A percentile compares a stretch with the other conserved stretches of the same genome.
These are phyloP conservation scores for Lumbricus terrestris DNA, from an alignment of 2,888 invertebrate species.

Conservation along the genomic window DNA sequence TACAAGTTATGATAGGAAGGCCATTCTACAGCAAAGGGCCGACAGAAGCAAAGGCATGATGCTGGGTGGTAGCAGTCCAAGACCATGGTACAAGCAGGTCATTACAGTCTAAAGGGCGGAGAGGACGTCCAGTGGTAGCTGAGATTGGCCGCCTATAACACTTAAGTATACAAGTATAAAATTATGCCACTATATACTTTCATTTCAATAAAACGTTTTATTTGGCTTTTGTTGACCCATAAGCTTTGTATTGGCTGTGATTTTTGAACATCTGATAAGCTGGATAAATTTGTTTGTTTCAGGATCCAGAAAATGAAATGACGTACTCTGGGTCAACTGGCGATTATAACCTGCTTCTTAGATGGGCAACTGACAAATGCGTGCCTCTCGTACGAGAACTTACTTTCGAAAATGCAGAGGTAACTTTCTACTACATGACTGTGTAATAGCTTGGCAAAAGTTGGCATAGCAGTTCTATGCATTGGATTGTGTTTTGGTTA, in stretches of 20 bases:
- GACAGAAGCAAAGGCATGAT: no score
- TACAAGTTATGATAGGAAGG: no score
- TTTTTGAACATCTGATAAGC: neutral
- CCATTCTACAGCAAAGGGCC: no score
- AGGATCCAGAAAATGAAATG: slow-evolving; percentile 47
- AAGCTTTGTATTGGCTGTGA: neutral
- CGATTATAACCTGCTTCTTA: slow-evolving; percentile 70
- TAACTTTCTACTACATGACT: slow-evolving; percentile 37
- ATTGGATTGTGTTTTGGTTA: neutral
- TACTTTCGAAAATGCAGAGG: slow-evolving; percentile 98
- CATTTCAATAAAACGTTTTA: no score
- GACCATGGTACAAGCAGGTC: no score
- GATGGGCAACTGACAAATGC: slow-evolving; percentile 89
- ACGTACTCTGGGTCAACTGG: slow-evolving; percentile 46
- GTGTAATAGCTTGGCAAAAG: neutral
- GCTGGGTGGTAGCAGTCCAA: no score
- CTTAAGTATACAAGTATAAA: no score
- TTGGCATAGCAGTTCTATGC: neutral
- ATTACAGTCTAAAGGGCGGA: no score
- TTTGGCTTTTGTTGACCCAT: neutral
- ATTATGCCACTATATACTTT: no score
- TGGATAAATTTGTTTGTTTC: slow-evolving; percentile 10
- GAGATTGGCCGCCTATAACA: no score
- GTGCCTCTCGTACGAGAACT: slow-evolving; percentile 96
- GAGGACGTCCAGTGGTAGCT: no score